Conservation (phyloP, 2,888 invertebrate species). For the Notodonta dromedarius region DNA sequence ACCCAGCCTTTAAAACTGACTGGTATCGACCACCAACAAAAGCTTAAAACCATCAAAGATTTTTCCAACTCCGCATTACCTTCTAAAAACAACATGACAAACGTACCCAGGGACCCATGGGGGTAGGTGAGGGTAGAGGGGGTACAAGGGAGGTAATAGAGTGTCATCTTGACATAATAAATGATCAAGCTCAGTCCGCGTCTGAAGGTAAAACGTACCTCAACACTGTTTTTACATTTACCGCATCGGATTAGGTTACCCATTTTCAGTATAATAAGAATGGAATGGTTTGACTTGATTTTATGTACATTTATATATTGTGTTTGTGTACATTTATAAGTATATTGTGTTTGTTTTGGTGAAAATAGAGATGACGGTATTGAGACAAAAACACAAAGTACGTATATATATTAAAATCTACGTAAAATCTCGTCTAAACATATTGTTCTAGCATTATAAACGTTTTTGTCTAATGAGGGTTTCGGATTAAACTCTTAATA, state of each 20-base stretch:
- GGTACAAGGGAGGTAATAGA: conserved; percentile 63
- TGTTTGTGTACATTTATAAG: conserved; percentile 31
- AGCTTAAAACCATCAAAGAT: conserved; percentile 11
- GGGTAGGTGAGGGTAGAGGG: conserved; percentile 9
- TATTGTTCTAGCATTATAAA: no score
- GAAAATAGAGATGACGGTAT: neutral
- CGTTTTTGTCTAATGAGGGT: no score
- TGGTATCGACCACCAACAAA: neutral
- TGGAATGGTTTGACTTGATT: conserved; percentile 33
- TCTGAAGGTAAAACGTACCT: conserved; percentile 44
- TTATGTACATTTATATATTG: no score
- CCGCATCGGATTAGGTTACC: conserved; percentile 57
- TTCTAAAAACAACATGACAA: conserved; percentile 24
- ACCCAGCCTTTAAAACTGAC: no score
- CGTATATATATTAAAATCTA: no score
- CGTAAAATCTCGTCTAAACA: no score
- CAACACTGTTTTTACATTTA: conserved; percentile 73
- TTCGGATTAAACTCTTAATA: no score
- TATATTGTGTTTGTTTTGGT: conserved; percentile 19
- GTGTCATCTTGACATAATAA: conserved; percentile 81
- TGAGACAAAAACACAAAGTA: no score
- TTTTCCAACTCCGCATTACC: conserved; percentile 21
- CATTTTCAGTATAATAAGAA: conserved; percentile 48
- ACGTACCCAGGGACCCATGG: conserved; percentile 11
- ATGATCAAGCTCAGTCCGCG: conserved; percentile 67